Evolutionary conservation across 2,113 vertebrate genomes (phyloP).

Genomic region (Gorsachius goisagi): DNA sequence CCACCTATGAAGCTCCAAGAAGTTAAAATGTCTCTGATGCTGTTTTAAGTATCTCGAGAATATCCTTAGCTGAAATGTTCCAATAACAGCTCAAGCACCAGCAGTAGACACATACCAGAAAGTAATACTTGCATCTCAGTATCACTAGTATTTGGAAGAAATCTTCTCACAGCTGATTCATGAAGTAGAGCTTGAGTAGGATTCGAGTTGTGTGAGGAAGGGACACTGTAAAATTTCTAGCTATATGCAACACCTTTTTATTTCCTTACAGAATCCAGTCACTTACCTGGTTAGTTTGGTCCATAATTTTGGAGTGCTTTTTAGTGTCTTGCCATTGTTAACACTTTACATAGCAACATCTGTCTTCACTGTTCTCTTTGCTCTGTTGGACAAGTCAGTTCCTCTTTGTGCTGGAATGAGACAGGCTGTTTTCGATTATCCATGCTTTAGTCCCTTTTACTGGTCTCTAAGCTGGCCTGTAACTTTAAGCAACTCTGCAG

Average conservation of each 20-base stretch:
- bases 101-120: background rate
- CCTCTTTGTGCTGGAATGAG: background rate
- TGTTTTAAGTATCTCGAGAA: background rate
- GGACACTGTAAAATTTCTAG: background rate
- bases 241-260: background rate
- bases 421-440: background rate
- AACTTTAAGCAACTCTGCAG: background rate
- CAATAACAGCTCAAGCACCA: background rate
- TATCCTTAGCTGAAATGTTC: background rate
- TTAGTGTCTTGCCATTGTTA: background rate
- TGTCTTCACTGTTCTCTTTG: background rate
- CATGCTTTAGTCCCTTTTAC: background rate
- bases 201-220: background rate
- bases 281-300: background rate
- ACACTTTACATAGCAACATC: background rate
- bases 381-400: background rate
- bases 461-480: background rate
- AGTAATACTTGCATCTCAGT: background rate
- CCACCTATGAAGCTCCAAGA: background rate
- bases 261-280: background rate
- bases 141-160: background rate
- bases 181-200: background rate
- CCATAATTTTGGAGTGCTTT: background rate
- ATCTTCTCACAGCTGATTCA: background rate
- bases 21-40: background rate